These are phyloP conservation scores for Ichneumoninae sp. DNA, from an alignment of 2,888 invertebrate species.

Conservation along the genomic window DNA sequence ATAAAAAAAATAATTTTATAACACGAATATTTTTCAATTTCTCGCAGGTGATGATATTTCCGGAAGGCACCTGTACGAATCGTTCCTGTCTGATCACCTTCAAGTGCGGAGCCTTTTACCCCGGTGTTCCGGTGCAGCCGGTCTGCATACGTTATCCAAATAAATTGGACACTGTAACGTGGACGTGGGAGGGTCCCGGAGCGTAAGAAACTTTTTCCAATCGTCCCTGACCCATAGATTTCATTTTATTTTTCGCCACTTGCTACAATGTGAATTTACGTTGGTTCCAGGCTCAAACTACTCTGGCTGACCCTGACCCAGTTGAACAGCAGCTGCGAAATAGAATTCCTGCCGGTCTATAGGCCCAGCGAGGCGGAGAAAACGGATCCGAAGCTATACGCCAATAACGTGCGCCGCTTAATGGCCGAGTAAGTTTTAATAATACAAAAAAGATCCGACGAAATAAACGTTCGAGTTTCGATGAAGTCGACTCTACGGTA, in stretches of 20 bases:
- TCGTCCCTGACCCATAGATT: slow-evolving; percentile 22
- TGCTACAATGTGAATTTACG: neutral
- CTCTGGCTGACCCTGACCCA: slow-evolving; percentile 96
- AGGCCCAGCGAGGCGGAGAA: slow-evolving; percentile 94
- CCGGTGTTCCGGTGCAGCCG: slow-evolving; percentile 97
- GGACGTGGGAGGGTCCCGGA: slow-evolving; percentile 98
- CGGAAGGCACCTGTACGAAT: slow-evolving; percentile 98
- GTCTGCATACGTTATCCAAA: slow-evolving; percentile 96
- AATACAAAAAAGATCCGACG: slow-evolving; percentile 17
- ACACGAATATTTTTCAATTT: neutral
- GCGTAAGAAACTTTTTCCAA: slow-evolving; percentile 89
- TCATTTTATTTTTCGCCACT: neutral
- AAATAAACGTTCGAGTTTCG: slow-evolving; percentile 35
- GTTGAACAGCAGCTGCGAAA: slow-evolving; percentile 94
- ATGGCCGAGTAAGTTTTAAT: slow-evolving; percentile 93
- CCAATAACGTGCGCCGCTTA: slow-evolving; percentile 94
- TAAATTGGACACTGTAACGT: slow-evolving; percentile 94
- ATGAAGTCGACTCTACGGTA: neutral
- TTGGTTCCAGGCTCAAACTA: slow-evolving; percentile 88
- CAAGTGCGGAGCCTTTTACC: slow-evolving; percentile 97
- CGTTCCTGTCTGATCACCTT: slow-evolving; percentile 95
- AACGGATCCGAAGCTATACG: slow-evolving; percentile 94
- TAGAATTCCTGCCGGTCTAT: slow-evolving; percentile 97
- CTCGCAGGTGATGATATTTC: slow-evolving; percentile 93
- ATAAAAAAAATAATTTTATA: neutral